These are phyloP conservation scores for Micrasema longulum DNA, from an alignment of 1,140 invertebrate species.

Conservation along the genomic window DNA sequence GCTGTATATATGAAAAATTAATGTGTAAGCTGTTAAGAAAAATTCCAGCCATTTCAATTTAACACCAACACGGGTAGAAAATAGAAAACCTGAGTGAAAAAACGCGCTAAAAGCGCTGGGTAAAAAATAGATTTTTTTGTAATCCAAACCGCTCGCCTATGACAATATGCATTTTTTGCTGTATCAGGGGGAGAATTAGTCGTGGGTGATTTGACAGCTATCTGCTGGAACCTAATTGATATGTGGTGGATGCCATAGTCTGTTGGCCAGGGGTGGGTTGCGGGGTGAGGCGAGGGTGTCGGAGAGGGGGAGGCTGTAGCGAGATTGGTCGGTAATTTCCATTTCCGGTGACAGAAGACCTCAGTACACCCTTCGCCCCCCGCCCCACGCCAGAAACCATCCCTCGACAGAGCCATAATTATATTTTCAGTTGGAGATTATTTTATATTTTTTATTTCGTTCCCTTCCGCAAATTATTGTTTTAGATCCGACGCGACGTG, in stretches of 20 bases:
- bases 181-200: not conserved
- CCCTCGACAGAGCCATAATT: conserved; percentile 35
- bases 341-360: conserved; percentile 66
- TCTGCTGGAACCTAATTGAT: conserved; percentile 18
- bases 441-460: conserved; percentile 53
- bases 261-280: conserved; percentile 56
- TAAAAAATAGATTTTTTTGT: no score
- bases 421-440: conserved; percentile 49
- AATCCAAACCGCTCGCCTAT: no score
- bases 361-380: conserved; percentile 36
- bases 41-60: no score
- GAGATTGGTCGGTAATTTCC: conserved; percentile 72
- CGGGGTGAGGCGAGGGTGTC: conserved; percentile 55
- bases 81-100: no score
- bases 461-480: no score
- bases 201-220: not conserved
- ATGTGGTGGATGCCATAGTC: conserved; percentile 7
- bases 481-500: no score
- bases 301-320: conserved; percentile 43
- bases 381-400: not conserved
- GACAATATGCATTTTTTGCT: not conserved
- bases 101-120: no score
- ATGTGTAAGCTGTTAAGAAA: no score
- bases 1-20: no score
- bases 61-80: no score